Evolutionary conservation across 2,888 invertebrate genomes (phyloP).

Genomic region (Tachystola acroxantha): DNA sequence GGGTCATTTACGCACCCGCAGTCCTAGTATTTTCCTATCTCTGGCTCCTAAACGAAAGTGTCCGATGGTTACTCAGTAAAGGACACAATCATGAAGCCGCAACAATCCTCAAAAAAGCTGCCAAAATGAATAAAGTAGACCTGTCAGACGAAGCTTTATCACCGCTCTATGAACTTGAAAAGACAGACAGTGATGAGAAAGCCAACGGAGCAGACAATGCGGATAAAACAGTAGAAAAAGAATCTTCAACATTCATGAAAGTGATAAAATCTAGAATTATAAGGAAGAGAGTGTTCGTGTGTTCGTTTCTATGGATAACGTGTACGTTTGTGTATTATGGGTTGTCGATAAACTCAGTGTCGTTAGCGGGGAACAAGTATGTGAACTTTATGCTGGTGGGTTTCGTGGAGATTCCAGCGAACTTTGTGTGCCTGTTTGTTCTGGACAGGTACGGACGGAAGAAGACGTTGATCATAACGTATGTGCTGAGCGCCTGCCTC

Average conservation of each 20-base stretch:
- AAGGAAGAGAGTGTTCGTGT: constrained; percentile 76
- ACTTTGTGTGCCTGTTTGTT: constrained; percentile 79
- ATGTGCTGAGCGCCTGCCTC: constrained; percentile 80
- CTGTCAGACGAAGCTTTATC: constrained; percentile 58
- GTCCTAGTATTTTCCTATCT: constrained; percentile 82
- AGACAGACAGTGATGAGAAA: constrained; percentile 20
- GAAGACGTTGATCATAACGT: constrained; percentile 79
- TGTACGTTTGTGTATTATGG: constrained; percentile 90
- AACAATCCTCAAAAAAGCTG: constrained; percentile 80
- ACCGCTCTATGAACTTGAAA: constrained; percentile 47
- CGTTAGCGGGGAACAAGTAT: constrained; percentile 86
- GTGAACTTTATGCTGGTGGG: constrained; percentile 84
- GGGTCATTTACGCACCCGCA: constrained; percentile 84
- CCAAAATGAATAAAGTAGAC: constrained; percentile 79
- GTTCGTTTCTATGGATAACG: constrained; percentile 87
- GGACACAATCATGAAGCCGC: constrained; percentile 81
- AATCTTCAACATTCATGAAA: constrained; percentile 44
- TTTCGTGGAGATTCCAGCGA: constrained; percentile 86
- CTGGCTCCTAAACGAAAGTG: constrained; percentile 85
- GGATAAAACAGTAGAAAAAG: constrained; percentile 18
- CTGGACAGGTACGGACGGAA: constrained; percentile 82
- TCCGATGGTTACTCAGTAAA: constrained; percentile 87
- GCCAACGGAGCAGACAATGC: constrained; percentile 18
- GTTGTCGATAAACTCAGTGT: constrained; percentile 86
- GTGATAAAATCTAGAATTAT: constrained; percentile 77